Evolutionary conservation across 2,888 invertebrate species (phyloP), one percentile per base, ranked within the genome.

Genomic region (Boloria selene): DNA sequence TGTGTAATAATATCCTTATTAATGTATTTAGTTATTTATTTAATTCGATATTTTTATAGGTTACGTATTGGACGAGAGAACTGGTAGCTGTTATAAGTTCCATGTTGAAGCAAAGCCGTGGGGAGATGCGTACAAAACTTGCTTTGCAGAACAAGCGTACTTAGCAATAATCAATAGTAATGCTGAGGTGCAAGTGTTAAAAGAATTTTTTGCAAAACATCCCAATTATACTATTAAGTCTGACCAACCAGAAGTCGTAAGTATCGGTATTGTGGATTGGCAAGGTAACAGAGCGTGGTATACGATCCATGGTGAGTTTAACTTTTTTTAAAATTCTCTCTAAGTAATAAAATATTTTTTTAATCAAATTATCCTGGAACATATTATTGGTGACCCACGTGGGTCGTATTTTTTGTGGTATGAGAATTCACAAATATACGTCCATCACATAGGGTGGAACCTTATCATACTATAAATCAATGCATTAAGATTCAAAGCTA

Each of bases 101-200:
- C 68, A 68, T 44, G 38, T 10, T 7, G 14, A 13, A 3, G 14
- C 6, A 4, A 50, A 14, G 4, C 56, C 42, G 1, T 68, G 67
- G 67, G n/a, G n/a, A 13, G 16, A 65, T 3, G 68, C 68, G 7
- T 68, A 61, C 38, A 60, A 47, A 42, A 49, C 26, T 3, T 70
- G 70, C 31, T 38, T 64, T 31, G 70, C 70, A 10, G 70, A 70
- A 59, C 59, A 64, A 3, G 64, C 16, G 1, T 60, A 68, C 26
- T 56, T 70, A 22, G 65, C 68, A 31, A 71, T 76, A 64, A 70
- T 76, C 61, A 75, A 79, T 64, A 76, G 72, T 13, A 64, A 67
- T 0, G 59, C 44, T 0, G 77, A 78, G 59, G 74, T 72, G 0
- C 49, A 65, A 44, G 58, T 75, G 13, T 10, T 74, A 18, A 61